phyloP scores from a whole-genome alignment of 2,888 invertebrate species.

The Aphidius colemani region DNA sequence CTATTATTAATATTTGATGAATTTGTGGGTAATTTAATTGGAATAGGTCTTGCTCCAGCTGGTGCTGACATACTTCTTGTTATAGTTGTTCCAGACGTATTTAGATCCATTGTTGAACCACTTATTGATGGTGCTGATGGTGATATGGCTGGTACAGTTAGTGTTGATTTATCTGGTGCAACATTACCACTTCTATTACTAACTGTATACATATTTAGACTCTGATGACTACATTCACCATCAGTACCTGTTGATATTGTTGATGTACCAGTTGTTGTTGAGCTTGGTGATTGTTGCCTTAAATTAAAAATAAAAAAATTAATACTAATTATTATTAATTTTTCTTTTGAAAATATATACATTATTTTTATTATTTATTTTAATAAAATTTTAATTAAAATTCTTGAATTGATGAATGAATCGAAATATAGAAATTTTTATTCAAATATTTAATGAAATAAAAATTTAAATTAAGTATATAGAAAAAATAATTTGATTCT shows the following conservation, averaged over 20 bases:
- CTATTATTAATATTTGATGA: conserved; percentile 47
- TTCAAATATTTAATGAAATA: too few relatives aligned
- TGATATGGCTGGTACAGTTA: conserved; percentile 37
- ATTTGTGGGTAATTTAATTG: conserved; percentile 41
- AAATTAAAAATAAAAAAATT: conserved; percentile 25
- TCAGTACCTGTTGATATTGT: conserved; percentile 51
- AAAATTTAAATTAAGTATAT: too few relatives aligned
- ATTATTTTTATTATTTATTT: too few relatives aligned
- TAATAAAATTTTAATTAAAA: too few relatives aligned
- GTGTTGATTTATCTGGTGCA: conserved; percentile 39
- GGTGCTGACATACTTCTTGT: conserved; percentile 52
- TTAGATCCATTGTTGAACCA: conserved; percentile 29
- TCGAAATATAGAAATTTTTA: too few relatives aligned
- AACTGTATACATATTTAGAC: conserved; percentile 50
- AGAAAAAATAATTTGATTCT: too few relatives aligned
- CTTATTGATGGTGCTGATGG: conserved; percentile 37
- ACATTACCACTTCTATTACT: conserved; percentile 39
- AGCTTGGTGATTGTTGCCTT: conserved; percentile 60
- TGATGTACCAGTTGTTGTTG: conserved; percentile 56
- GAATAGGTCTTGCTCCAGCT: conserved; percentile 49
- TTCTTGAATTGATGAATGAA: too few relatives aligned
- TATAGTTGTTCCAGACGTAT: conserved; percentile 57
- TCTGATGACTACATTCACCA: conserved; percentile 44
- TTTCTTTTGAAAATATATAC: too few relatives aligned
- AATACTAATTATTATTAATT: too few relatives aligned